phyloP scores from a whole-genome alignment of 2,888 invertebrate genomes.

The Psylliodes chrysocephalus region DNA sequence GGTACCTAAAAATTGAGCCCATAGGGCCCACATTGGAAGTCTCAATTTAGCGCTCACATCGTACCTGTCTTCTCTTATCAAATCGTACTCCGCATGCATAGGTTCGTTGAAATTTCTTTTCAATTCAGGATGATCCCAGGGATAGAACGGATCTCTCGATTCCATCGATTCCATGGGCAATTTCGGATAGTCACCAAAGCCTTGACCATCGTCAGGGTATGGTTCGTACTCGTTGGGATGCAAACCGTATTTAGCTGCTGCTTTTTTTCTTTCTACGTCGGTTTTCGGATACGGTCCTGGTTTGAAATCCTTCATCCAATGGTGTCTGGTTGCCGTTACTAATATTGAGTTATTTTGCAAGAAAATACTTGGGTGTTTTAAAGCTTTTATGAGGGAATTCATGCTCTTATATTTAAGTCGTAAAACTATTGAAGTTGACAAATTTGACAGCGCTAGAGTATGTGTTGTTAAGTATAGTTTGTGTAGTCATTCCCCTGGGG shows the following conservation, averaged over 20 bases:
- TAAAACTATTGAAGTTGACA: no score
- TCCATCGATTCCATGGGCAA: slow-evolving; percentile 77
- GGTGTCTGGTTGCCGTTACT: slow-evolving; percentile 56
- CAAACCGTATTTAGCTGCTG: slow-evolving; percentile 89
- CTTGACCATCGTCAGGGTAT: slow-evolving; percentile 78
- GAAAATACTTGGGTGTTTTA: slow-evolving; percentile 36
- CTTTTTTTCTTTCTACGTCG: slow-evolving; percentile 76
- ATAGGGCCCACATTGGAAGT: slow-evolving; percentile 65
- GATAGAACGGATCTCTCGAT: slow-evolving; percentile 80
- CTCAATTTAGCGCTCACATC: slow-evolving; percentile 69
- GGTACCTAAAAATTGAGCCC: slow-evolving; percentile 68
- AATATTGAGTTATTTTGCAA: slow-evolving; percentile 49
- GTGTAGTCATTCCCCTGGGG: no score
- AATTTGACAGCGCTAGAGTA: no score
- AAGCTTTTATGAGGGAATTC: slow-evolving; percentile 47
- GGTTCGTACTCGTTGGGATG: slow-evolving; percentile 85
- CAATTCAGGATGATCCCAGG: slow-evolving; percentile 83
- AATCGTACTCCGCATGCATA: slow-evolving; percentile 74
- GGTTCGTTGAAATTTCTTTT: slow-evolving; percentile 89
- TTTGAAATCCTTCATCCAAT: slow-evolving; percentile 86
- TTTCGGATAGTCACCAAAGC: slow-evolving; percentile 90
- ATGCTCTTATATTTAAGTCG: no score
- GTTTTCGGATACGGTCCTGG: slow-evolving; percentile 84
- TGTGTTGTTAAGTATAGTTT: no score
- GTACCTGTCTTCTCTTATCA: slow-evolving; percentile 78